Conservation (phyloP, 2,113 vertebrate genomes). For the Dinomys branickii region DNA sequence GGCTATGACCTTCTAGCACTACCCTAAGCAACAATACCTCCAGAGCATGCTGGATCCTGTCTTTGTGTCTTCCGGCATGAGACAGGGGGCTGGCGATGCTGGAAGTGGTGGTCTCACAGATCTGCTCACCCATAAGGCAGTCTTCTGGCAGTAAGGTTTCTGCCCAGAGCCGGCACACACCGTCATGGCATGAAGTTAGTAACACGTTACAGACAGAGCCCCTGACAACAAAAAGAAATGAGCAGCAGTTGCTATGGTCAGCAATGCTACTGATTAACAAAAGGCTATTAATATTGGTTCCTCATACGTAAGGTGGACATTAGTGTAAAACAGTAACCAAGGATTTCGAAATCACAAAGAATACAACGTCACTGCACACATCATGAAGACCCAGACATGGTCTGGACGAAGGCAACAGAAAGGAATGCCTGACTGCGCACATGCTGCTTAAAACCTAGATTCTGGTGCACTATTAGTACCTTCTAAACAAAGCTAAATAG, state of each 20-base stretch:
- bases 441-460: not conserved
- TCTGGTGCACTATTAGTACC: not conserved
- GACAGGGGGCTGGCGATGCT: conserved; percentile 88
- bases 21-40: conserved; percentile 87
- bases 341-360: not conserved
- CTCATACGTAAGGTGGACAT: conserved; percentile 21
- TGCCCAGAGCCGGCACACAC: conserved; percentile 97
- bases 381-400: not conserved
- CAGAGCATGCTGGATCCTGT: conserved; percentile 97
- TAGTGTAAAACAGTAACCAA: conserved; percentile 8
- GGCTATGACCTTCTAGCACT: not conserved
- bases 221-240: conserved; percentile 84
- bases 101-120: conserved; percentile 94
- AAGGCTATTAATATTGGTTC: conserved; percentile 30
- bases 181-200: conserved; percentile 96
- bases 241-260: not conserved
- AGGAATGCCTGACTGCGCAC: not conserved
- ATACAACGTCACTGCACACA: not conserved
- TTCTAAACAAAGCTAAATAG: conserved; percentile 38
- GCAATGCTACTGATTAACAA: not conserved
- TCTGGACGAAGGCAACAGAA: not conserved
- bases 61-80: conserved; percentile 92
- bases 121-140: conserved; percentile 95
- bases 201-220: conserved; percentile 97
- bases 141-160: conserved; percentile 97